Conservation (phyloP, 2,888 invertebrate genomes). For the Plusia festucae region DNA sequence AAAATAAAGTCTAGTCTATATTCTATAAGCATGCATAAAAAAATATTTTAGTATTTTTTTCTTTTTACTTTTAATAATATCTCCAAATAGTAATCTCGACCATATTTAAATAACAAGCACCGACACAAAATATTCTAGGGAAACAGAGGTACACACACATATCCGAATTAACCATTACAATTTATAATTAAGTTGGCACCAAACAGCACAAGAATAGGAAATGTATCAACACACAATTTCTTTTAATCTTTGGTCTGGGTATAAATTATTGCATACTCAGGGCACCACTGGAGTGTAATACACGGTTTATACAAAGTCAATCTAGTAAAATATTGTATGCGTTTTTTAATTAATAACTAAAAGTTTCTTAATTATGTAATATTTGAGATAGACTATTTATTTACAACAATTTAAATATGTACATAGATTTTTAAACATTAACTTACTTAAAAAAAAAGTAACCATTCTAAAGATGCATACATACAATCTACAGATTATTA, state of each 20-base stretch:
- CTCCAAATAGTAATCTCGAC: constrained; percentile 66
- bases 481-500: constrained; percentile 63
- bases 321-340: constrained; percentile 59
- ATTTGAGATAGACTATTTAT: constrained; percentile 85
- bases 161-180: constrained; percentile 63
- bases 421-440: constrained; percentile 82
- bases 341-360: constrained; percentile 50
- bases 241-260: constrained; percentile 83
- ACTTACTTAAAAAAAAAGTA: constrained; percentile 75
- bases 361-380: constrained; percentile 66
- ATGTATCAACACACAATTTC: constrained; percentile 73
- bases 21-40: constrained; percentile 19
- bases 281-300: constrained; percentile 60
- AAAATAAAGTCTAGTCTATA: not conserved
- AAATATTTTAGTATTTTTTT: constrained; percentile 34
- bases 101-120: constrained; percentile 66
- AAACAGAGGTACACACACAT: constrained; percentile 64
- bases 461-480: constrained; percentile 58
- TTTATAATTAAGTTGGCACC: constrained; percentile 75
- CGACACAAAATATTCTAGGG: constrained; percentile 63
- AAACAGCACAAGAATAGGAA: constrained; percentile 71
- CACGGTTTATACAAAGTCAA: constrained; percentile 58
- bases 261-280: constrained; percentile 74
- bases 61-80: constrained; percentile 60
- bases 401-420: constrained; percentile 86